A percentile compares a stretch with the other conserved stretches of the same genome.
Evolutionary conservation across 2,113 vertebrate species (phyloP).

Genomic region (Poicephalus meyeri): DNA sequence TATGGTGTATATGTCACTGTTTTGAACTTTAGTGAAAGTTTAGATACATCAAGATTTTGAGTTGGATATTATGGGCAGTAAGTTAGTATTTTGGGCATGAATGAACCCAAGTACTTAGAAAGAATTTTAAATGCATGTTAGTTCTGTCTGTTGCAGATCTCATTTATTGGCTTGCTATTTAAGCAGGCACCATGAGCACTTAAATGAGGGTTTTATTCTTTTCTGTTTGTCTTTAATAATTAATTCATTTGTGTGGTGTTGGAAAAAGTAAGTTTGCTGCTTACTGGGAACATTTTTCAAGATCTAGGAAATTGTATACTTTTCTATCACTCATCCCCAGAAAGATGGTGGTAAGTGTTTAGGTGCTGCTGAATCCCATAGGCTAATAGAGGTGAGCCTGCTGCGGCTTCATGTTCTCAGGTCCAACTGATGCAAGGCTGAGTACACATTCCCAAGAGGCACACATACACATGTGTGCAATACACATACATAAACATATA

Average conservation of each 20-base stretch:
- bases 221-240: neutral
- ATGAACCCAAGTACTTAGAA: neutral
- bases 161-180: neutral
- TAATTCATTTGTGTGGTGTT: neutral
- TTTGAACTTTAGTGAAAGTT: neutral
- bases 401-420: neutral
- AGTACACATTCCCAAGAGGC: neutral
- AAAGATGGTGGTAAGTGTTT: neutral
- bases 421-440: neutral
- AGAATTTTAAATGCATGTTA: neutral
- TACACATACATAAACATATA: neutral
- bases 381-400: neutral
- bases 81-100: neutral
- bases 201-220: neutral
- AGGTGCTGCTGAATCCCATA: neutral
- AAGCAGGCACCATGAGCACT: neutral
- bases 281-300: neutral
- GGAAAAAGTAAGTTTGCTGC: neutral
- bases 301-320: neutral
- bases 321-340: neutral
- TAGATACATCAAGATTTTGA: neutral
- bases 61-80: neutral
- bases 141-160: neutral
- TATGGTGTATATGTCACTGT: neutral
- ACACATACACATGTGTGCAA: too few species aligned